Conservation (phyloP, 2,888 invertebrate genomes). For the Anthophora plumipes region DNA sequence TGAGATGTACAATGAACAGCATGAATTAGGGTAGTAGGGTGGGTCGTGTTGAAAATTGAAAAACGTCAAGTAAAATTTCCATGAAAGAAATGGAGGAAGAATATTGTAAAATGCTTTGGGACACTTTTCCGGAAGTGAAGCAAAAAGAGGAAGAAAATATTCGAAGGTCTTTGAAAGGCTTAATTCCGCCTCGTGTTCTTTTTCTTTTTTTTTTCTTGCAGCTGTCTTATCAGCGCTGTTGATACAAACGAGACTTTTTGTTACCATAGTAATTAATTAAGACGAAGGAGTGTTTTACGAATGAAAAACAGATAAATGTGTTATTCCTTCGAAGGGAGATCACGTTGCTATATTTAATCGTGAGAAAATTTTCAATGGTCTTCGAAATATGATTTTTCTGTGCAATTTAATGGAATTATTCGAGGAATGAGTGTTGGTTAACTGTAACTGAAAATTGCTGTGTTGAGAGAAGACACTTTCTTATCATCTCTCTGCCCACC, state of each 20-base stretch:
- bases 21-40: neutral
- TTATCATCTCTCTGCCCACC: conserved; percentile 47
- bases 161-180: conserved; percentile 3
- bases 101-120: neutral
- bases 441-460: neutral
- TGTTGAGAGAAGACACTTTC: conserved; percentile 43
- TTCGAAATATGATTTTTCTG: neutral
- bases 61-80: too few species aligned
- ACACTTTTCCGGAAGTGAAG: too few species aligned
- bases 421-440: neutral
- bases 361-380: neutral
- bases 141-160: neutral
- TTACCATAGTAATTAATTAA: conserved; percentile 58
- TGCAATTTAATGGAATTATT: neutral
- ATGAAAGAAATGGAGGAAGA: too few species aligned
- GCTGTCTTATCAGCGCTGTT: conserved; percentile 31
- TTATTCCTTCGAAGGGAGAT: conserved; percentile 3
- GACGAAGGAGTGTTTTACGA: conserved; percentile 21
- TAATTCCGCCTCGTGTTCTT: neutral
- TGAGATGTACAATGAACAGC: neutral
- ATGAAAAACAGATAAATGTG: conserved; percentile 27
- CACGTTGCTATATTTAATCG: neutral
- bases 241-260: conserved; percentile 41
- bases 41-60: neutral
- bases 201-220: conserved; percentile 1